A percentile compares a stretch with the other conserved stretches of the same genome.
Evolutionary conservation across 2,888 invertebrate genomes (phyloP).

Genomic region (Perithous albicinctus): DNA sequence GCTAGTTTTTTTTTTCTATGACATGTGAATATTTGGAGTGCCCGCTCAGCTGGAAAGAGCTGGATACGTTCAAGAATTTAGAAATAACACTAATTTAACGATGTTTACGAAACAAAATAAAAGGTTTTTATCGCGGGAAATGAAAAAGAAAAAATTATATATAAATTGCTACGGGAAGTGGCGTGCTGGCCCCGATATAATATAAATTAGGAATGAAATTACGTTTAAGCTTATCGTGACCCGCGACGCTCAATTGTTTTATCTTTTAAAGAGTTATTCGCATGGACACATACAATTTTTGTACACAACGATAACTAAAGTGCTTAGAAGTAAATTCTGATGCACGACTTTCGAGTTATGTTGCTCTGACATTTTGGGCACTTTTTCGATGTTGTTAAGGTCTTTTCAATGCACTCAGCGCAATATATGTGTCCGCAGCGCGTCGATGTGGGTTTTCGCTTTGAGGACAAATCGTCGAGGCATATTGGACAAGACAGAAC

Average conservation of each 20-base stretch:
- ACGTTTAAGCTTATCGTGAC: background rate
- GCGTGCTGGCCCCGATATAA: background rate
- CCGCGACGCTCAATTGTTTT: background rate
- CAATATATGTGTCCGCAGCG: slow-evolving; percentile 79
- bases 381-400: slow-evolving; percentile 68
- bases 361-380: slow-evolving; percentile 75
- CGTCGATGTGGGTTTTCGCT: slow-evolving; percentile 75
- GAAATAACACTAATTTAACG: background rate
- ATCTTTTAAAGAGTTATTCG: background rate
- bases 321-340: slow-evolving; percentile 76
- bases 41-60: background rate
- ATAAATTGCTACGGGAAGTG: background rate
- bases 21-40: slow-evolving; percentile 9
- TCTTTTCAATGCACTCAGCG: slow-evolving; percentile 71
- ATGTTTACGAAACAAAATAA: background rate
- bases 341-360: slow-evolving; percentile 71
- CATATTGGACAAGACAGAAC: slow-evolving; percentile 77
- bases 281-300: slow-evolving; percentile 15
- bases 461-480: slow-evolving; percentile 72
- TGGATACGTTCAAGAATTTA: background rate
- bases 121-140: background rate
- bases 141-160: background rate
- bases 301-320: background rate
- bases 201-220: background rate
- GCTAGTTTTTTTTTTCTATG: background rate